Evolutionary conservation across 2,113 vertebrate genomes (phyloP).

Genomic region (Melanotaenia duboulayi): DNA sequence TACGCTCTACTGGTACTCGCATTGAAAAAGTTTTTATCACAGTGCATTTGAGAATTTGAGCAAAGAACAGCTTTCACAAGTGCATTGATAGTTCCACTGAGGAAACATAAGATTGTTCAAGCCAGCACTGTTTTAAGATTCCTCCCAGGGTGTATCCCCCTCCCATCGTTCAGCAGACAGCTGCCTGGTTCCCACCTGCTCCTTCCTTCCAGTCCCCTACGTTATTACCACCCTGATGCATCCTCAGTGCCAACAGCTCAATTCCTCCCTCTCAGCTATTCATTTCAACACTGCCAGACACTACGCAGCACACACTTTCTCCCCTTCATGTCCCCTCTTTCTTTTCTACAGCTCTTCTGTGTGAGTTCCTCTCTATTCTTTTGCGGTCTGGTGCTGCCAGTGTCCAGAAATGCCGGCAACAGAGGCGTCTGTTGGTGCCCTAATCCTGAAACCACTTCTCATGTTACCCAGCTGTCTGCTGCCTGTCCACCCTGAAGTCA

Average conservation of each 20-base stretch:
- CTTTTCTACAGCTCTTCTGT: not conserved
- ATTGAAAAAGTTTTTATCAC: not conserved
- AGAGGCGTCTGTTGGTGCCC: slow-evolving; percentile 11
- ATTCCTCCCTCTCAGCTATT: not conserved
- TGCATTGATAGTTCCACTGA: not conserved
- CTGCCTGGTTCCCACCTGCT: slow-evolving; percentile 65
- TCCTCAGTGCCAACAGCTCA: not conserved
- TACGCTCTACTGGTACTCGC: not conserved
- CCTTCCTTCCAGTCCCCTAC: slow-evolving; percentile 23
- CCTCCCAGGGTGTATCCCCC: slow-evolving; percentile 14
- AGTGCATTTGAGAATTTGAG: not conserved
- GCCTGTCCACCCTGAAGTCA: slow-evolving; percentile 49
- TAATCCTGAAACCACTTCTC: slow-evolving; percentile 62
- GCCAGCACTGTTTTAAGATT: slow-evolving; percentile 4
- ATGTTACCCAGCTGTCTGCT: slow-evolving; percentile 78
- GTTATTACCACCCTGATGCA: slow-evolving; percentile 9
- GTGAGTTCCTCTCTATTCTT: not conserved
- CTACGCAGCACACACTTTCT: not conserved
- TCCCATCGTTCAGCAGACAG: slow-evolving; percentile 26
- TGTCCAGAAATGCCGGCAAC: not conserved
- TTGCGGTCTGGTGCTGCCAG: not conserved
- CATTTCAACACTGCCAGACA: not conserved
- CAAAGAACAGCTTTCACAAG: not conserved
- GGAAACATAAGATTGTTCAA: not conserved
- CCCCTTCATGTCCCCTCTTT: not conserved